Percentiles rank a stretch among this genome's conserved stretches.
Evolutionary conservation across 2,888 invertebrate genomes (phyloP).

Genomic region (Rambutsinella grinnellia): DNA sequence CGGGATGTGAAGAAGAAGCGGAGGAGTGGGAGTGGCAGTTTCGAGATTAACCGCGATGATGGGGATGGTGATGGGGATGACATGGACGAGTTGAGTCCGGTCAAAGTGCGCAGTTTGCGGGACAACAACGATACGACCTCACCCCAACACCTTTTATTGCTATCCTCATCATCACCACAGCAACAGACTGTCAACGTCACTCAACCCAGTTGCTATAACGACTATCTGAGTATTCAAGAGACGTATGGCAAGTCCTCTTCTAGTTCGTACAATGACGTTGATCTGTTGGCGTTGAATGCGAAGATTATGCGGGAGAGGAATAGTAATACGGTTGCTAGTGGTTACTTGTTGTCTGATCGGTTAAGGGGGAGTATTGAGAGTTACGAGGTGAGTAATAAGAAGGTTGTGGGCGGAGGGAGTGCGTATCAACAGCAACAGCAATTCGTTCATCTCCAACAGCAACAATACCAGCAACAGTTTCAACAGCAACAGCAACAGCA

Average conservation of each 20-base stretch:
- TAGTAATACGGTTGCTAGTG: not conserved
- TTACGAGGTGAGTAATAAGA: no score
- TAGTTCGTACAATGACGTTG: not conserved
- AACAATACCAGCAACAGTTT: constrained; percentile 12
- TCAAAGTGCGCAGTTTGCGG: no score
- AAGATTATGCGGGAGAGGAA: no score
- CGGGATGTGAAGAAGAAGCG: constrained; percentile 9
- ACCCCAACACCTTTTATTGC: no score
- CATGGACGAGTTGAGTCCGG: not conserved
- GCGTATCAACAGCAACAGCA: not conserved
- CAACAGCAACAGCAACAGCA: constrained; percentile 34
- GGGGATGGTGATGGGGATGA: not conserved
- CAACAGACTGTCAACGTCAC: not conserved
- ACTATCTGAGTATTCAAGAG: constrained; percentile 14
- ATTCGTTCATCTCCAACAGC: not conserved
- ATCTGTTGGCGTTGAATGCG: not conserved
- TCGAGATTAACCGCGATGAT: not conserved
- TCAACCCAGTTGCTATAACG: constrained; percentile 16
- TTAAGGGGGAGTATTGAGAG: no score
- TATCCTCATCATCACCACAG: not conserved
- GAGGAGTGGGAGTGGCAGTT: not conserved
- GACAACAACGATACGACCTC: not conserved
- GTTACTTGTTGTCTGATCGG: not conserved
- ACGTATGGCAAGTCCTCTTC: constrained; percentile 23
- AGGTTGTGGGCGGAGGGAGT: no score